These are phyloP conservation scores for Parnassius smintheus DNA, from an alignment of 2,888 invertebrate species.

Conservation along the genomic window DNA sequence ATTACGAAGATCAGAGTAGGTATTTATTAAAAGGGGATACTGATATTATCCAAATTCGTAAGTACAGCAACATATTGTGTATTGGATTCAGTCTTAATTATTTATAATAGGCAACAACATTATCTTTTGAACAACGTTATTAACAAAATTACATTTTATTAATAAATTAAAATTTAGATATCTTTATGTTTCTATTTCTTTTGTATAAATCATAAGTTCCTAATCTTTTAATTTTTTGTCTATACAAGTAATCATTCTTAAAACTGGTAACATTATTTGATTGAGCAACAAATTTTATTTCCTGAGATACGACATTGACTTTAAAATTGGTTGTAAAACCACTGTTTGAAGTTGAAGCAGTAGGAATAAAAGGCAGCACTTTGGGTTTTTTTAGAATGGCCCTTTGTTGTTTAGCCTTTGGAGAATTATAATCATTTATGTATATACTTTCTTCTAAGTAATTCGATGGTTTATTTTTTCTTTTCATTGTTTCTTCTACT, in stretches of 20 bases:
- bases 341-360: conserved; percentile 57
- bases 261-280: conserved; percentile 51
- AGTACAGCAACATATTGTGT: not conserved
- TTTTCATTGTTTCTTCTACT: conserved; percentile 53
- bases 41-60: not conserved
- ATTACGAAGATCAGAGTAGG: too few relatives aligned
- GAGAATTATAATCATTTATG: conserved; percentile 47
- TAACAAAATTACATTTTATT: not conserved
- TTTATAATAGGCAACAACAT: conserved; percentile 18
- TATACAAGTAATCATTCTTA: conserved; percentile 55
- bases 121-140: not conserved
- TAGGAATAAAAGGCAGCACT: conserved; percentile 65
- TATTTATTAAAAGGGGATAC: too few relatives aligned
- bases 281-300: conserved; percentile 61
- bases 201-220: conserved; percentile 62
- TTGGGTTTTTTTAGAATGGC: conserved; percentile 50
- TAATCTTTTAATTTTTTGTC: conserved; percentile 57
- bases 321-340: conserved; percentile 70
- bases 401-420: conserved; percentile 43
- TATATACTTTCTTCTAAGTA: conserved; percentile 71
- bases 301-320: conserved; percentile 58
- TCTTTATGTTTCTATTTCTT: conserved; percentile 55
- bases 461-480: conserved; percentile 63
- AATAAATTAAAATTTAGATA: conserved; percentile 61
- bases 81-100: conserved; percentile 3